A percentile compares a stretch with the other conserved stretches of the same genome.
Conservation (phyloP, 2,113 vertebrate genomes). For the Garra rufa region DNA sequence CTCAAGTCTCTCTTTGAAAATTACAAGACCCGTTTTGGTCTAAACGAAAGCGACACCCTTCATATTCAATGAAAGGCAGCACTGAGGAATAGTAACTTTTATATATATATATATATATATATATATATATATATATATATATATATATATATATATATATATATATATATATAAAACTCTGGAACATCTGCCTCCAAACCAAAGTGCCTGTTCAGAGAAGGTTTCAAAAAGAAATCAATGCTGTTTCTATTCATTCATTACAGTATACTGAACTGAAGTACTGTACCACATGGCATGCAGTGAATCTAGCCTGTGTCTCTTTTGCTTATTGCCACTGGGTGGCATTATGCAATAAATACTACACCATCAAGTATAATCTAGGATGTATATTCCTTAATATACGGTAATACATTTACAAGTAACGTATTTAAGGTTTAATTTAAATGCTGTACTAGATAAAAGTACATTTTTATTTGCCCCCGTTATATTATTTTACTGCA, state of each 20-base stretch:
- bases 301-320: slow-evolving; percentile 10
- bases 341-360: slow-evolving; percentile 7
- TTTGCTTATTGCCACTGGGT: slow-evolving; percentile 40
- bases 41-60: slow-evolving; percentile 84
- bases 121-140: no score
- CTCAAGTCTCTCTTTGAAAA: slow-evolving; percentile 89
- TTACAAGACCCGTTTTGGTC: slow-evolving; percentile 88
- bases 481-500: slow-evolving; percentile 62
- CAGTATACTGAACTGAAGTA: background rate
- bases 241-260: slow-evolving; percentile 7
- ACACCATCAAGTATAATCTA: background rate
- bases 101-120: no score
- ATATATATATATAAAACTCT: no score
- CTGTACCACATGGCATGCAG: background rate
- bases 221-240: background rate
- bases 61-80: slow-evolving; percentile 80
- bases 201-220: slow-evolving; percentile 25
- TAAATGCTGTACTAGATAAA: slow-evolving; percentile 6
- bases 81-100: background rate
- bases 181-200: background rate
- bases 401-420: background rate
- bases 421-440: background rate
- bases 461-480: slow-evolving; percentile 53
- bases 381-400: background rate
- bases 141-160: no score